A percentile compares a stretch with the other conserved stretches of the same genome.
Conservation (phyloP, 1,140 invertebrate species). For the Acyrthosiphon pisum region DNA sequence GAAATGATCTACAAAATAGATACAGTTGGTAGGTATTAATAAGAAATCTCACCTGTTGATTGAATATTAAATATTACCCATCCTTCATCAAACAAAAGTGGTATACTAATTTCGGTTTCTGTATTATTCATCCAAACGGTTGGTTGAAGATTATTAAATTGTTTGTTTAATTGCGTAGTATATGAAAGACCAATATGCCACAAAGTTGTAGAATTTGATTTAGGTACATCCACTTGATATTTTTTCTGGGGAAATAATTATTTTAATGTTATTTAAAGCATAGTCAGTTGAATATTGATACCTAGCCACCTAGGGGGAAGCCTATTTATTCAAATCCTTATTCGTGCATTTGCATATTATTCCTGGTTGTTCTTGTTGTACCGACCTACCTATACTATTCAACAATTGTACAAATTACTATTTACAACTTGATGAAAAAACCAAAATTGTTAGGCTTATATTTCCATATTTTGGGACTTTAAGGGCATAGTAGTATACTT, state of each 20-base stretch:
- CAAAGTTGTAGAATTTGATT: constrained; percentile 61
- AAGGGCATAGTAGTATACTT: too few species aligned
- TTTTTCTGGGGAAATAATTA: constrained; percentile 66
- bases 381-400: too few species aligned
- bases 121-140: constrained; percentile 73
- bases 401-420: too few species aligned
- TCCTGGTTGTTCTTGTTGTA: too few species aligned
- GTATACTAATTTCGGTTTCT: constrained; percentile 60
- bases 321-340: not conserved
- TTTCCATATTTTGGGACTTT: too few species aligned
- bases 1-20: not conserved
- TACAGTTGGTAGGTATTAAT: not conserved
- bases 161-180: constrained; percentile 69
- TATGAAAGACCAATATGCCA: constrained; percentile 89
- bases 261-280: not conserved
- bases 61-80: constrained; percentile 83
- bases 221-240: constrained; percentile 65
- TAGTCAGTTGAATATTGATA: too few species aligned
- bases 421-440: too few species aligned
- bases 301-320: not conserved
- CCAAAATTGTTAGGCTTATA: too few species aligned
- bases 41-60: constrained; percentile 69
- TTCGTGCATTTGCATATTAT: not conserved
- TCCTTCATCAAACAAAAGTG: constrained; percentile 68
- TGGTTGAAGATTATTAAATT: constrained; percentile 75